A percentile compares a stretch with the other conserved stretches of the same genome.
phyloP scores from a whole-genome alignment of 2,888 invertebrate genomes.

The Agonopterix heracliana region DNA sequence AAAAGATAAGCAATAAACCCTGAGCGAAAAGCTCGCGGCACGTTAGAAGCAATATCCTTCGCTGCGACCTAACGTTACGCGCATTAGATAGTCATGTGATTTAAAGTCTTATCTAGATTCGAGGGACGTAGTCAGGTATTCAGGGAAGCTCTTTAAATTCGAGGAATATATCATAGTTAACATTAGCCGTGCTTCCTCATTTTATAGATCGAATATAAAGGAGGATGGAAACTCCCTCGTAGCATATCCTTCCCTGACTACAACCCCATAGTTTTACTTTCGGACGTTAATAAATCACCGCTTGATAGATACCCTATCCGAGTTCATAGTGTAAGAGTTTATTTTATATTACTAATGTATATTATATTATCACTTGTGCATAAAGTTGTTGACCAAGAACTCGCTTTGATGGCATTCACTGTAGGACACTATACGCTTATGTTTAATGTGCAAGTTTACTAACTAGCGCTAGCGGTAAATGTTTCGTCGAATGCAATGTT shows the following conservation, averaged over 20 bases:
- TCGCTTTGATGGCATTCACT: constrained; percentile 48
- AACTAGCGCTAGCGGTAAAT: constrained; percentile 25
- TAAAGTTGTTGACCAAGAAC: constrained; percentile 52
- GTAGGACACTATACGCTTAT: constrained; percentile 53
- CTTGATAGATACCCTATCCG: constrained; percentile 49
- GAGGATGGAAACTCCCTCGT: no score
- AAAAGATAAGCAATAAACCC: constrained; percentile 15
- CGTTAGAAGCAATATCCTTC: constrained; percentile 10
- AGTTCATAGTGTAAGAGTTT: constrained; percentile 41
- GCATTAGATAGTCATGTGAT: constrained; percentile 27
- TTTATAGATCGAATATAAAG: no score
- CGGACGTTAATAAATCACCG: constrained; percentile 38
- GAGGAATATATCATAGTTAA: no score
- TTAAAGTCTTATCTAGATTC: constrained; percentile 17
- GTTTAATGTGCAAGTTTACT: constrained; percentile 54
- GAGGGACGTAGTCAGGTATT: no score
- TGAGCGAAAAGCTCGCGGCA: neutral
- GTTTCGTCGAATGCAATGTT: constrained; percentile 43
- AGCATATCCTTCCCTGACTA: no score
- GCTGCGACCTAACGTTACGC: neutral
- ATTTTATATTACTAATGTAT: constrained; percentile 39
- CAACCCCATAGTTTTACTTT: constrained; percentile 32
- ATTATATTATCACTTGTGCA: constrained; percentile 49
- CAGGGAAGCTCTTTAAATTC: no score
- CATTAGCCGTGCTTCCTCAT: no score